These are phyloP conservation scores for Chrysolina oricalcia DNA, from an alignment of 2,888 invertebrate species.

Conservation along the genomic window DNA sequence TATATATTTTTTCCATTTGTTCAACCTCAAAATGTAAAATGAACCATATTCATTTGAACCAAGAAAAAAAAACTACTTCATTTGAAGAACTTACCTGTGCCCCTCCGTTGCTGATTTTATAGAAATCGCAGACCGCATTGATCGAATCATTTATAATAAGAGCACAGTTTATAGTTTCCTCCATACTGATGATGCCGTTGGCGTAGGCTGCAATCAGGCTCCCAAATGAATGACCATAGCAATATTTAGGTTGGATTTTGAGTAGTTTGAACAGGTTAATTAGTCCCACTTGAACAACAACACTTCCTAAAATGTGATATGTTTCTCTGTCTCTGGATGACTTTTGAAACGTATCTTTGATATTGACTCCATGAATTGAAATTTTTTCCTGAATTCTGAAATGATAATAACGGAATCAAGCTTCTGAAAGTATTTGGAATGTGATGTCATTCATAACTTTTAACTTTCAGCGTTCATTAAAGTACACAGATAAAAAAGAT, in stretches of 20 bases:
- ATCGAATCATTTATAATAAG: conserved; percentile 63
- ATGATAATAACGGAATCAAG: background rate
- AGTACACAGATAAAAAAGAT: no score
- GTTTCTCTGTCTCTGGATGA: background rate
- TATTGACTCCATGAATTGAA: conserved; percentile 47
- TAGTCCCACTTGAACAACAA: conserved; percentile 76
- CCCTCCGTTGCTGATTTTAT: conserved; percentile 14
- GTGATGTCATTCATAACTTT: no score
- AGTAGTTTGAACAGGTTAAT: conserved; percentile 73
- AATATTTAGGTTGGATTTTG: conserved; percentile 63
- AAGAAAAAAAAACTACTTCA: no score
- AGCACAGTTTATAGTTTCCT: conserved; percentile 86
- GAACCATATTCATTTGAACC: no score
- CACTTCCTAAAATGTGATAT: conserved; percentile 48
- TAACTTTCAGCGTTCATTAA: no score
- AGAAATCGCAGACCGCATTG: conserved; percentile 27
- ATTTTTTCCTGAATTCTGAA: conserved; percentile 56
- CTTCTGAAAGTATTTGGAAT: no score
- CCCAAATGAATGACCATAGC: conserved; percentile 86
- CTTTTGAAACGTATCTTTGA: conserved; percentile 40
- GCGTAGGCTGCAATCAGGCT: conserved; percentile 94
- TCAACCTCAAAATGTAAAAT: no score
- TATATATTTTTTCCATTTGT: no score
- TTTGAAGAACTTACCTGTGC: conserved; percentile 26
- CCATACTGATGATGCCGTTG: conserved; percentile 88